Percentiles rank a stretch among this genome's conserved stretches.
These are phyloP conservation scores for Carabus problematicus DNA, from an alignment of 2,888 invertebrate genomes.

Conservation along the genomic window DNA sequence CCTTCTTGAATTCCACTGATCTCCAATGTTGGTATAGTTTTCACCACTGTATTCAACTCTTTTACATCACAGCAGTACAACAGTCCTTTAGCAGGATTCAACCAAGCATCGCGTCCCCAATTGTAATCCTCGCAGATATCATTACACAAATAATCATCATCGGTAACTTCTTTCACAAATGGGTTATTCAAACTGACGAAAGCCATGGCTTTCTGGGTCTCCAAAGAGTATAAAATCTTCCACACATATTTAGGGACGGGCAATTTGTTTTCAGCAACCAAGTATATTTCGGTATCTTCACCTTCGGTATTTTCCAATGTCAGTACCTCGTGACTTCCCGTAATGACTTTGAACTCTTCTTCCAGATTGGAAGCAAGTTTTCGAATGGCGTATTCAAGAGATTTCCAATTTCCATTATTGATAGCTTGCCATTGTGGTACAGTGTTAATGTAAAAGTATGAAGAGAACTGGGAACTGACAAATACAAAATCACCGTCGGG, in stretches of 20 bases:
- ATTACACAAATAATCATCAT: slow-evolving; percentile 51
- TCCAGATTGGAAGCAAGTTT: slow-evolving; percentile 50
- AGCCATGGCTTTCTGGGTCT: slow-evolving; percentile 57
- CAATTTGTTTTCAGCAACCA: slow-evolving; percentile 54
- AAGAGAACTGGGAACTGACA: slow-evolving; percentile 54
- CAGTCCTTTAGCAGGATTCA: slow-evolving; percentile 52
- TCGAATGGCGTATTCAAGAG: slow-evolving; percentile 54
- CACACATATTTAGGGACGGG: slow-evolving; percentile 60
- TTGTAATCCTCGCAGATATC: slow-evolving; percentile 55
- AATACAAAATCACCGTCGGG: slow-evolving; percentile 59
- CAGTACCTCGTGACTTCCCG: slow-evolving; percentile 56
- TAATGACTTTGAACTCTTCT: slow-evolving; percentile 53
- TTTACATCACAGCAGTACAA: slow-evolving; percentile 58
- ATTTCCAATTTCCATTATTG: slow-evolving; percentile 59
- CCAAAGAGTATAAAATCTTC: slow-evolving; percentile 59
- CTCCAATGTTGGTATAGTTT: slow-evolving; percentile 47
- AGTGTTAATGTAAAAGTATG: slow-evolving; percentile 58
- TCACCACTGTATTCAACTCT: slow-evolving; percentile 50
- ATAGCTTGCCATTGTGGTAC: slow-evolving; percentile 59
- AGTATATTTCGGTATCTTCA: slow-evolving; percentile 54
- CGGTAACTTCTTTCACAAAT: slow-evolving; percentile 49
- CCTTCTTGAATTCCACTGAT: slow-evolving; percentile 45
- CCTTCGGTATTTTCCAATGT: slow-evolving; percentile 54
- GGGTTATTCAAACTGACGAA: slow-evolving; percentile 64
- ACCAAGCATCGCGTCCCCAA: slow-evolving; percentile 53